Conservation (phyloP, 2,888 invertebrate species). For the Carpatolechia fugitivella region DNA sequence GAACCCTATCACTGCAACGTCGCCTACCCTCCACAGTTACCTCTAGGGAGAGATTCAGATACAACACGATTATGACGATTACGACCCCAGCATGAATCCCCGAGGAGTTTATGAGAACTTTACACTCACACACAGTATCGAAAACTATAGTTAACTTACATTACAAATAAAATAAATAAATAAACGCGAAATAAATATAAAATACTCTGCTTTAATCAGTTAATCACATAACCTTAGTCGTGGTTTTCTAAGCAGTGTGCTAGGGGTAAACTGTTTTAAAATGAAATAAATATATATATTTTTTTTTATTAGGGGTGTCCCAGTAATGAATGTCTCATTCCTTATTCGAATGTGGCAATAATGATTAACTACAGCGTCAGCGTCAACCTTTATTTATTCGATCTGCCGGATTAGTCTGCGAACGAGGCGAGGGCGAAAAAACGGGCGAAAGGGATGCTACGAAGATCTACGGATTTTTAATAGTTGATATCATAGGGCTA, state of each 20-base stretch:
- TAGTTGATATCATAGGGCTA: slow-evolving; percentile 35
- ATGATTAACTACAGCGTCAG: slow-evolving; percentile 66
- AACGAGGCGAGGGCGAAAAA: slow-evolving; percentile 69
- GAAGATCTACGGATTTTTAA: slow-evolving; percentile 31
- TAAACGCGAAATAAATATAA: not conserved
- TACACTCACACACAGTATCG: not conserved
- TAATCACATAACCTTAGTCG: no score
- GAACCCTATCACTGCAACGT: not conserved
- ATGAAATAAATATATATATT: no score
- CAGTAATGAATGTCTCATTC: slow-evolving; percentile 73
- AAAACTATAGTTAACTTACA: not conserved
- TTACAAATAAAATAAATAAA: not conserved
- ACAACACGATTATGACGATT: not conserved
- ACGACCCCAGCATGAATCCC: not conserved
- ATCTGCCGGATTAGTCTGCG: slow-evolving; percentile 68
- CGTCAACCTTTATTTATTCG: slow-evolving; percentile 76
- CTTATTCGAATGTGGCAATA: slow-evolving; percentile 73
- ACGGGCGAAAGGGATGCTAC: slow-evolving; percentile 63
- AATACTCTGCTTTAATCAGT: no score
- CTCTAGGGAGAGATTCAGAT: not conserved
- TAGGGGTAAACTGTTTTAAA: no score
- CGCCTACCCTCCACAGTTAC: no score
- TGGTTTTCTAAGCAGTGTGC: no score
- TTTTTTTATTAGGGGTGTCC: slow-evolving; percentile 37
- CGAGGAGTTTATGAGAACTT: not conserved